Evolutionary conservation across 2,888 invertebrate species (phyloP).

Genomic region (Sarcophaga rosellei): DNA sequence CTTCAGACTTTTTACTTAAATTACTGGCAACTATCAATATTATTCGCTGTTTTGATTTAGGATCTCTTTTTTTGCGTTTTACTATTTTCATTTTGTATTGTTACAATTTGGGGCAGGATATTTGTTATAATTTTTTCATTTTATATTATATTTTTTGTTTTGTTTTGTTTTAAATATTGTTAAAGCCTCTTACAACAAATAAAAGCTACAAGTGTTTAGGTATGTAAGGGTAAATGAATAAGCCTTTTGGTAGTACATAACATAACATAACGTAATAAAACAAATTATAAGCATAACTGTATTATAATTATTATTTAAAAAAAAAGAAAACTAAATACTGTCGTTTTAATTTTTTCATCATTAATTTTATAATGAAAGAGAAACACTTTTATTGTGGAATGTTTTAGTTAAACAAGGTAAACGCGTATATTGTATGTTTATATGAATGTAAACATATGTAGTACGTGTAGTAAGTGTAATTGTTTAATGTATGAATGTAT

Average conservation of each 20-base stretch:
- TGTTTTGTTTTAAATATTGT: conserved; percentile 25
- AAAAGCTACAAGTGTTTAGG: conserved; percentile 41
- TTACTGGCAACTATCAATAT: neutral
- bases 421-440: conserved; percentile 26
- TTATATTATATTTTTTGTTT: neutral
- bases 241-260: conserved; percentile 7
- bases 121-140: conserved; percentile 5
- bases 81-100: neutral
- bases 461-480: neutral
- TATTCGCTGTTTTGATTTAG: conserved; percentile 14
- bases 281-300: neutral
- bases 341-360: conserved; percentile 38
- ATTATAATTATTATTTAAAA: conserved; percentile 19
- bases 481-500: neutral
- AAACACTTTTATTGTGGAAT: conserved; percentile 60
- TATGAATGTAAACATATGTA: conserved; percentile 9
- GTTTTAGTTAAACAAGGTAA: conserved; percentile 57
- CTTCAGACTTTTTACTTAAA: no score
- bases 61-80: conserved; percentile 10
- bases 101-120: conserved; percentile 31
- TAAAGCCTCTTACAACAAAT: conserved; percentile 61
- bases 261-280: conserved; percentile 31
- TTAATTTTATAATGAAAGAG: neutral
- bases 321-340: conserved; percentile 53
- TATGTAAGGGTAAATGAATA: conserved; percentile 32